Percentiles rank a stretch among this genome's conserved stretches.
These are phyloP conservation scores for Panagrolaimus sp. DNA, from an alignment of 1,140 invertebrate genomes.

Conservation along the genomic window DNA sequence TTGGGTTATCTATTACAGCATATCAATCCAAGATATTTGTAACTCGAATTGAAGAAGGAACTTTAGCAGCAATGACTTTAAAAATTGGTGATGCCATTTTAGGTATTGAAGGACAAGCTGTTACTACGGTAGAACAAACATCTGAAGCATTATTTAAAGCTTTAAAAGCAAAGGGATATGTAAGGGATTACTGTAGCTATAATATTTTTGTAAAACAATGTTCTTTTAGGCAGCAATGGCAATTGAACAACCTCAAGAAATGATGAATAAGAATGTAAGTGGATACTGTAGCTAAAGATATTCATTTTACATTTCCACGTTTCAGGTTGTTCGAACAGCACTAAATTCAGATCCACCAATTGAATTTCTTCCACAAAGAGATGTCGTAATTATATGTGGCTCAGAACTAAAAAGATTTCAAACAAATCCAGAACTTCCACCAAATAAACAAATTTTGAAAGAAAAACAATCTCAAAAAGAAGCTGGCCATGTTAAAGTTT, in stretches of 20 bases:
- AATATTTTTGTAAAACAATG: not conserved
- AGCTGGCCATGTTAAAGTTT: slow-evolving; percentile 1
- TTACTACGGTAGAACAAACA: slow-evolving; percentile 21
- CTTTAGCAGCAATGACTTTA: slow-evolving; percentile 20
- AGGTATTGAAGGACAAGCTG: slow-evolving; percentile 22
- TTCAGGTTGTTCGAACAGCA: slow-evolving; percentile 17
- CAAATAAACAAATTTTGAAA: not conserved
- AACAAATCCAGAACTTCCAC: not conserved
- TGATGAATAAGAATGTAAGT: slow-evolving; percentile 6
- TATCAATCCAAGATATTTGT: slow-evolving; percentile 19
- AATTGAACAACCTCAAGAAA: slow-evolving; percentile 18
- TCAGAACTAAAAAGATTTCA: not conserved
- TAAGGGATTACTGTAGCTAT: slow-evolving; percentile 1
- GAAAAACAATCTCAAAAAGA: not conserved
- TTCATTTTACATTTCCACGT: too few relatives aligned
- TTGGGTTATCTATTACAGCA: slow-evolving; percentile 14
- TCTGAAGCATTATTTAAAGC: slow-evolving; percentile 18
- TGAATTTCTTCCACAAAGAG: not conserved
- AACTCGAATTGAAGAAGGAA: slow-evolving; percentile 16
- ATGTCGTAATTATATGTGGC: not conserved
- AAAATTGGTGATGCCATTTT: slow-evolving; percentile 25
- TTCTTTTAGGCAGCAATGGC: slow-evolving; percentile 18
- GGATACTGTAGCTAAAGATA: too few relatives aligned
- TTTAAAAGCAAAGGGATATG: slow-evolving; percentile 19
- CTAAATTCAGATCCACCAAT: slow-evolving; percentile 5